phyloP scores from a whole-genome alignment of 2,113 vertebrate species.

The Varanus salvator region DNA sequence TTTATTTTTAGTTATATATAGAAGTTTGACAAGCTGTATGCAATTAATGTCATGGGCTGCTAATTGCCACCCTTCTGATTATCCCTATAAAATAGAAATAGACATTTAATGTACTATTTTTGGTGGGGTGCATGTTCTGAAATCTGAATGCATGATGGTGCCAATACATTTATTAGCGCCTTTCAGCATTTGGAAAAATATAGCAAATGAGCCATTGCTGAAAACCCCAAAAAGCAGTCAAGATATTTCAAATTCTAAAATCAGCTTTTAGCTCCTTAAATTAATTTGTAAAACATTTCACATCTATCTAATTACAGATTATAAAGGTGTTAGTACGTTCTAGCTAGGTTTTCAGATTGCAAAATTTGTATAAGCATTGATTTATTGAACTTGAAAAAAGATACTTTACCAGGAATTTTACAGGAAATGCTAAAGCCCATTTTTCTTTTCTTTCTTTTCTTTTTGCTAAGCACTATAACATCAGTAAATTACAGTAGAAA shows the following conservation, averaged over 20 bases:
- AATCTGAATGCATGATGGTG: slow-evolving; percentile 56
- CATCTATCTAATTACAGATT: slow-evolving; percentile 66
- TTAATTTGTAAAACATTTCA: slow-evolving; percentile 67
- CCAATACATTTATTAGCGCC: slow-evolving; percentile 34
- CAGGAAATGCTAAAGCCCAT: slow-evolving; percentile 69
- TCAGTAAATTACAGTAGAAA: slow-evolving; percentile 60
- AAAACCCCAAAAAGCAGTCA: slow-evolving; percentile 53
- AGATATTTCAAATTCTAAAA: slow-evolving; percentile 54
- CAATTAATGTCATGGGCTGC: slow-evolving; percentile 67
- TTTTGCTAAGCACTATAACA: slow-evolving; percentile 64
- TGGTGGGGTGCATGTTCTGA: slow-evolving; percentile 57
- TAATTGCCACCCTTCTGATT: slow-evolving; percentile 68
- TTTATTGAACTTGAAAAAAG: slow-evolving; percentile 68
- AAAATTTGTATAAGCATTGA: slow-evolving; percentile 66
- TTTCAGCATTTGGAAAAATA: slow-evolving; percentile 52
- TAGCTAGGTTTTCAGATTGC: slow-evolving; percentile 62
- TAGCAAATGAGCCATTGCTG: slow-evolving; percentile 51
- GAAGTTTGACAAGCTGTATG: slow-evolving; percentile 71
- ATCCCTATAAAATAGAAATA: slow-evolving; percentile 69
- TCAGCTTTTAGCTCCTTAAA: slow-evolving; percentile 60
- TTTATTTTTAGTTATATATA: slow-evolving; percentile 75
- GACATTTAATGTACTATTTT: slow-evolving; percentile 51
- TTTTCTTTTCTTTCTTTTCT: slow-evolving; percentile 64
- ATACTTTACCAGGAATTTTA: slow-evolving; percentile 72
- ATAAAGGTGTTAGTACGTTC: slow-evolving; percentile 66